Evolutionary conservation across 2,797 vertebrate species (phyloP).

Genomic region (Synanceia verrucosa): DNA sequence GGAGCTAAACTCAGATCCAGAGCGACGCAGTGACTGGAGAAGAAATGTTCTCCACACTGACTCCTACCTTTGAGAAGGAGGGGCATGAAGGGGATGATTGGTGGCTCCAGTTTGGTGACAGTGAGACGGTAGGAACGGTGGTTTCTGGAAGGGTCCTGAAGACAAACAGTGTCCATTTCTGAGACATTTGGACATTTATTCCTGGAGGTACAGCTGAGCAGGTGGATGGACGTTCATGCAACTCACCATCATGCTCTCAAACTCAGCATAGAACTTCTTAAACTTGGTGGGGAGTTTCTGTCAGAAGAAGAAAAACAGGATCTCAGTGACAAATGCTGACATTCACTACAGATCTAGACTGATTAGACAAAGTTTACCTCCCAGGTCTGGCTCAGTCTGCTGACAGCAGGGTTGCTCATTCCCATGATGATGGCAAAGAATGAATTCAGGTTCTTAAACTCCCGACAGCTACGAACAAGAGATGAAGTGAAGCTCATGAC

Average conservation of each 20-base stretch:
- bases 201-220: not conserved
- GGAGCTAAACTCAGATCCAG: not conserved
- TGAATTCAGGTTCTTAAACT: constrained; percentile 97
- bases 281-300: constrained; percentile 99
- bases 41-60: not conserved
- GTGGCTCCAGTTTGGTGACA: constrained; percentile 94
- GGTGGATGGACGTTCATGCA: not conserved
- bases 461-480: constrained; percentile 88
- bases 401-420: constrained; percentile 97
- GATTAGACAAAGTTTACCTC: constrained; percentile 86
- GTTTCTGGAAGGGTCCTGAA: constrained; percentile 98
- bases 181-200: not conserved
- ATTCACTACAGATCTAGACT: not conserved
- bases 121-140: constrained; percentile 94
- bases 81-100: constrained; percentile 98
- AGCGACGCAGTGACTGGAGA: not conserved
- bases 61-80: constrained; percentile 97
- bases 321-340: not conserved
- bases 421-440: constrained; percentile 99
- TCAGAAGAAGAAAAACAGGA: constrained; percentile 71
- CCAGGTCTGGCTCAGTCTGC: constrained; percentile 94
- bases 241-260: constrained; percentile 99
- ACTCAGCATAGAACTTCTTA: constrained; percentile 98
- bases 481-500: not conserved
- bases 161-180: not conserved